Base-by-base conservation (phyloP, 2,888 invertebrate genomes). In the Lasioglossum villosulum region DNA sequence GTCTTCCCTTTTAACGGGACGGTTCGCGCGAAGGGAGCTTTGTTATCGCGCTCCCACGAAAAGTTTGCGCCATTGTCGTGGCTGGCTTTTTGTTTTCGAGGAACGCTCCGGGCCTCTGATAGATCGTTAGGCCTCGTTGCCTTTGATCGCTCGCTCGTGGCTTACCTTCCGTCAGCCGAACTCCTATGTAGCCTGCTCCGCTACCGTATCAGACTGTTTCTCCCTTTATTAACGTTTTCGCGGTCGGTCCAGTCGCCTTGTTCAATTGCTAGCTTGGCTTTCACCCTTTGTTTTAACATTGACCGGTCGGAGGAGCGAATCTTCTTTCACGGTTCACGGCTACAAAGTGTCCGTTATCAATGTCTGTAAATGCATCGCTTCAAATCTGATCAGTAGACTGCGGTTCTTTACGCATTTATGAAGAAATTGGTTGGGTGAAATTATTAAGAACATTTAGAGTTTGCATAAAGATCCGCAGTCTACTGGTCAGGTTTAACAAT, bases 21-120 rank as follows among this genome's bases (percentile, higher is more conserved):
- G 77, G 68, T 27, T 75, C 70, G 82, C 75, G 87, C 82, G 80
- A 78, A 66, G 75, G 80, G 79, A 77, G 77, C 88, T 89, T 88
- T 88, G 86, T 89, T 88, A 83, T 86, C 78, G 71, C 71, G 70
- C 79, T 82, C 86, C 74, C 80, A 79, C 80, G 78, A 78, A 89
- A 80, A 78, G 83, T 63, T 77, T 71, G 56, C n/a, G 42, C 80
- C 84, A 83, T 84, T 84, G 84, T 84, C 84, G 84, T 14, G 78
- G 78, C 75, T 45, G 68, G n/a, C 84, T 84, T 85, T 86, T 86
- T 86, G 81, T 86, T 75, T 82, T 71, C 66, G 78, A 48, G 52
- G 70, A 34, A 80, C 73, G 73, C 79, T 71, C 77, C 42, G 71
- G 56, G 68, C 75, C 56, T 42, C 78, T 63, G 81, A 85, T 85